Percentiles rank a stretch among this genome's conserved stretches.
Evolutionary conservation across 2,888 invertebrate genomes (phyloP).

Genomic region (Drosophila acutilabella): DNA sequence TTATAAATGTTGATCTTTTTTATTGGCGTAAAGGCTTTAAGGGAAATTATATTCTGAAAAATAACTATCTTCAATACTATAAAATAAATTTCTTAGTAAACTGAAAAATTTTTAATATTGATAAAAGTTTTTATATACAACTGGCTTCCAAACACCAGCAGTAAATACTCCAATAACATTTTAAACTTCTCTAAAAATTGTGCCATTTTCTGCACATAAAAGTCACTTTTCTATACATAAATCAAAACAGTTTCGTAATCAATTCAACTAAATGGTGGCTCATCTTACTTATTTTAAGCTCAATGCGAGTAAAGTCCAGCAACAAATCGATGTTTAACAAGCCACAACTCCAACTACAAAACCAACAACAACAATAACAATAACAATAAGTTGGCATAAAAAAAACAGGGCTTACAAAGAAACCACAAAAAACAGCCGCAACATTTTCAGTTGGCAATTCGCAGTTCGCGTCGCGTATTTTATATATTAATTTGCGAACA

Average conservation of each 20-base stretch:
- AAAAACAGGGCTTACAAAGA: conserved; percentile 24
- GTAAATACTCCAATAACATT: too few species aligned
- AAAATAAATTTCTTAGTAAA: too few species aligned
- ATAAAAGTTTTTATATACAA: too few species aligned
- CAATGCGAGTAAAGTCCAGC: conserved; percentile 22
- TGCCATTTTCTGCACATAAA: too few species aligned
- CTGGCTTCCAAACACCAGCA: too few species aligned
- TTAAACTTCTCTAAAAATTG: too few species aligned
- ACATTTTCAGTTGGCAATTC: conserved; percentile 23
- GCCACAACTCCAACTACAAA: conserved; percentile 24
- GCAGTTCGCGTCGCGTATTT: conserved; percentile 55
- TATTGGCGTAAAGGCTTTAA: too few species aligned
- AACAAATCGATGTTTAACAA: conserved; percentile 32
- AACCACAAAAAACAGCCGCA: conserved; percentile 56
- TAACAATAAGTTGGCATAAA: conserved; percentile 2
- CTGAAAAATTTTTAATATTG: too few species aligned
- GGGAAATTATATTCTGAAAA: too few species aligned
- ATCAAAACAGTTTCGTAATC: conserved; percentile 15
- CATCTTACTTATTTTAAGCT: conserved; percentile 26
- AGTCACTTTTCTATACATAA: conserved; percentile 5
- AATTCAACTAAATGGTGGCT: conserved; percentile 32
- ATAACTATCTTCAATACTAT: too few species aligned
- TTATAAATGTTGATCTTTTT: too few species aligned
- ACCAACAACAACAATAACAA: conserved; percentile 21
- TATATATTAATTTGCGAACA: conserved; percentile 84